These are phyloP conservation scores for Gopherus evgoodei DNA, from an alignment of 2,113 vertebrate species.

Conservation along the genomic window DNA sequence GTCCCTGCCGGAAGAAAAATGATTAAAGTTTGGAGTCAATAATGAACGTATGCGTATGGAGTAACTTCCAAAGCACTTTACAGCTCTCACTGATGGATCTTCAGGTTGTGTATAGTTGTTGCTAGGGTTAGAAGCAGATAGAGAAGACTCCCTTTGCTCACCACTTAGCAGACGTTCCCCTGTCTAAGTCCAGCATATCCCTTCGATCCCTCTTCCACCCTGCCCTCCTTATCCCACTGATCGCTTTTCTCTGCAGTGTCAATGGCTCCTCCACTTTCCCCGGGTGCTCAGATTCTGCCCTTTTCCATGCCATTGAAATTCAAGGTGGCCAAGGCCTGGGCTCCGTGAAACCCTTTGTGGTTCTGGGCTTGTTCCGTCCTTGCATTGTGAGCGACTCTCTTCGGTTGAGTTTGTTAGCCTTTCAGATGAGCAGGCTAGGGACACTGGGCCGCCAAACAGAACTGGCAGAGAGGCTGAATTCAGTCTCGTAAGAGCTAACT, in stretches of 20 bases:
- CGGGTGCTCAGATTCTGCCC: not conserved
- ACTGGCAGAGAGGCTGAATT: not conserved
- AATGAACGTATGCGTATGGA: accelerated
- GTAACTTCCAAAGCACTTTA: not conserved
- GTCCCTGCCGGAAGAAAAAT: not conserved
- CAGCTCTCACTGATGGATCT: accelerated
- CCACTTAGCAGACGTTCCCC: not conserved
- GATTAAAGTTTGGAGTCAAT: not conserved
- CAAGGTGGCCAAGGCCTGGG: not conserved
- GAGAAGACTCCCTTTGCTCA: not conserved
- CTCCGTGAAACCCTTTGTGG: not conserved
- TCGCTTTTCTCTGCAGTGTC: not conserved
- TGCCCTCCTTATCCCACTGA: not conserved
- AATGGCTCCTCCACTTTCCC: not conserved
- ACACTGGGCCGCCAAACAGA: not conserved
- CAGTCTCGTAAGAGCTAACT: not conserved
- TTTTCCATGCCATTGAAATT: not conserved
- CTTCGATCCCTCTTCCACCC: not conserved
- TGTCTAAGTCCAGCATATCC: not conserved
- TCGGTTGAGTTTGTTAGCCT: not conserved
- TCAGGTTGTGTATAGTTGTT: not conserved
- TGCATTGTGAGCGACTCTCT: not conserved
- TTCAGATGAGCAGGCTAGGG: not conserved
- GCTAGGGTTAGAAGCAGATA: not conserved
- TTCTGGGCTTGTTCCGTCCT: not conserved